phyloP scores from a whole-genome alignment of 2,888 invertebrate genomes.

The Pyrgus malvae region DNA sequence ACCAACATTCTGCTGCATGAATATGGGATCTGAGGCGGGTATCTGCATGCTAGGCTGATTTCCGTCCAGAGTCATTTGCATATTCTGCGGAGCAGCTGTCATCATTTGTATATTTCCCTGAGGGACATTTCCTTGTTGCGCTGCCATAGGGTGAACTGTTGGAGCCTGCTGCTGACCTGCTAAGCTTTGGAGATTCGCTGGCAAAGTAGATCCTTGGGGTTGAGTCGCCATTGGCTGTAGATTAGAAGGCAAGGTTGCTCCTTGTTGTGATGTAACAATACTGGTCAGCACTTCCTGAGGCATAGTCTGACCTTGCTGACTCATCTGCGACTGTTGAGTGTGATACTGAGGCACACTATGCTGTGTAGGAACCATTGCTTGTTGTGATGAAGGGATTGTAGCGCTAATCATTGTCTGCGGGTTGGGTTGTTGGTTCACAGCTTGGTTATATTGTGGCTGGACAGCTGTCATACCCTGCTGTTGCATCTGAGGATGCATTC shows the following conservation, averaged over 20 bases:
- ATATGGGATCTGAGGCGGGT: conserved; percentile 77
- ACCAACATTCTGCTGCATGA: conserved; percentile 72
- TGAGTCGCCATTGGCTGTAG: conserved; percentile 72
- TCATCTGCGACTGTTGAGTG: conserved; percentile 74
- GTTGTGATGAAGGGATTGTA: conserved; percentile 71
- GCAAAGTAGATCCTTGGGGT: conserved; percentile 83
- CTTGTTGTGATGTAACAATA: conserved; percentile 77
- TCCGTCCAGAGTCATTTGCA: conserved; percentile 80
- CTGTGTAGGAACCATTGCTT: conserved; percentile 74
- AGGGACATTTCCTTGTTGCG: conserved; percentile 80
- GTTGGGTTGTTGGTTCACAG: conserved; percentile 72
- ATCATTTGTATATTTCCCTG: conserved; percentile 83
- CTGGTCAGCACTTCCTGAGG: conserved; percentile 75
- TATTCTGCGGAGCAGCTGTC: conserved; percentile 75
- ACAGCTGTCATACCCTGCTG: conserved; percentile 73
- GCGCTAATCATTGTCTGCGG: conserved; percentile 72
- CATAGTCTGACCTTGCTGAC: conserved; percentile 73
- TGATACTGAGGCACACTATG: conserved; percentile 77
- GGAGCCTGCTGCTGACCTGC: conserved; percentile 74
- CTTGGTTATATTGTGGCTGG: conserved; percentile 79
- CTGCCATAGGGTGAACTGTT: conserved; percentile 66
- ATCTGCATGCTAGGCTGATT: conserved; percentile 81
- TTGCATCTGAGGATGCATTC: conserved; percentile 78
- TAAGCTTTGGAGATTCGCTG: conserved; percentile 80
- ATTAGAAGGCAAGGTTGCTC: conserved; percentile 70